Conservation (phyloP, 1,140 invertebrate species). For the Temnothorax longispinosus region DNA sequence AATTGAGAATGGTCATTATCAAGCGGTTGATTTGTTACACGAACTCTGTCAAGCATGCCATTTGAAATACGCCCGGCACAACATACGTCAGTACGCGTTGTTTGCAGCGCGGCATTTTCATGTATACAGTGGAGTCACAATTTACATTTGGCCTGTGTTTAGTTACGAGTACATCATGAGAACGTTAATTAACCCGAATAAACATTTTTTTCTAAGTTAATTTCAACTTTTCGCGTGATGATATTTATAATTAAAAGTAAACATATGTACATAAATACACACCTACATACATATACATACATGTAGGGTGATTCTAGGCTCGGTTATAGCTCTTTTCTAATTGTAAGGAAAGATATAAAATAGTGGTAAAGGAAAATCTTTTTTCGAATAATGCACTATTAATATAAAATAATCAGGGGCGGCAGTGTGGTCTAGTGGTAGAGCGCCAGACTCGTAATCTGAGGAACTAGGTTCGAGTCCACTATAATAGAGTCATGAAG, state of each 20-base stretch:
- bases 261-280: no score
- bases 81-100: neutral
- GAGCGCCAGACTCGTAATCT: no score
- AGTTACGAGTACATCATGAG: neutral
- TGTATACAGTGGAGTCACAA: neutral
- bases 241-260: neutral
- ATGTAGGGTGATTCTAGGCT: neutral
- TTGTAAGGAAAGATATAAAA: no score
- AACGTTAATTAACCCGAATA: neutral
- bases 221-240: neutral
- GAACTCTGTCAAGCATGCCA: neutral
- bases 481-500: no score
- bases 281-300: no score
- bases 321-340: neutral
- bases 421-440: no score
- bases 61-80: neutral
- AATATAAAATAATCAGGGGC: no score
- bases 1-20: slow-evolving; percentile 18
- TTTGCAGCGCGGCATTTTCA: neutral
- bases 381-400: no score
- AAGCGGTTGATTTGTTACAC: slow-evolving; percentile 6
- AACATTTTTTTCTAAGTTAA: neutral
- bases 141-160: neutral
- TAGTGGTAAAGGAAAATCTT: no score
- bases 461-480: no score